Percentiles rank a stretch among this genome's conserved stretches.
Evolutionary conservation across 2,888 invertebrate species (phyloP).

Genomic region (Drosophila flavopinicola): DNA sequence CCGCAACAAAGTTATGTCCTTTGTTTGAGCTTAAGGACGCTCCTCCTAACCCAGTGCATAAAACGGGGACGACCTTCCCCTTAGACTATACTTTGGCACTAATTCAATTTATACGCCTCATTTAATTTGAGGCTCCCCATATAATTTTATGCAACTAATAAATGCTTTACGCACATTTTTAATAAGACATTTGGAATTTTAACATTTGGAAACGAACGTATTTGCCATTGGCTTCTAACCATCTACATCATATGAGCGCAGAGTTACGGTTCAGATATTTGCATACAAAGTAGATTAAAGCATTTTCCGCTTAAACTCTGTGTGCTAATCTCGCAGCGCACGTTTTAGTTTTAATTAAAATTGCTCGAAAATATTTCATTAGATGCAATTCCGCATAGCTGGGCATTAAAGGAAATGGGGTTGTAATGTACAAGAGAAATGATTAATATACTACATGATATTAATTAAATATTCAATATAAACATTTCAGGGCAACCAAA

Average conservation of each 20-base stretch:
- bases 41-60: constrained; percentile 28
- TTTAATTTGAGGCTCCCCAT: constrained; percentile 23
- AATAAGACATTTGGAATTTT: constrained; percentile 44
- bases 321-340: neutral
- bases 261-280: neutral
- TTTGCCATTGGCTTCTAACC: constrained; percentile 1
- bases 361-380: constrained; percentile 44
- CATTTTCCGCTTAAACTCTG: constrained; percentile 9
- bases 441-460: too few relatives aligned
- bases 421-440: too few relatives aligned
- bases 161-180: constrained; percentile 39
- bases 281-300: neutral
- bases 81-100: constrained; percentile 56
- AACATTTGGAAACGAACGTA: constrained; percentile 23
- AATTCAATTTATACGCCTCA: constrained; percentile 58
- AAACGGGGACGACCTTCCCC: constrained; percentile 38
- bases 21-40: constrained; percentile 11
- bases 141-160: constrained; percentile 43
- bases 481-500: too few relatives aligned
- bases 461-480: too few relatives aligned
- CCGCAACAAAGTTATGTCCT: constrained; percentile 67
- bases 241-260: neutral
- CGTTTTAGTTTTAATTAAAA: constrained; percentile 50
- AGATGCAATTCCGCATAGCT: neutral
- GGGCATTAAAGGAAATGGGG: neutral